These are phyloP conservation scores for Phymorhynchus buccinoides DNA, from an alignment of 1,140 invertebrate genomes.

Conservation along the genomic window DNA sequence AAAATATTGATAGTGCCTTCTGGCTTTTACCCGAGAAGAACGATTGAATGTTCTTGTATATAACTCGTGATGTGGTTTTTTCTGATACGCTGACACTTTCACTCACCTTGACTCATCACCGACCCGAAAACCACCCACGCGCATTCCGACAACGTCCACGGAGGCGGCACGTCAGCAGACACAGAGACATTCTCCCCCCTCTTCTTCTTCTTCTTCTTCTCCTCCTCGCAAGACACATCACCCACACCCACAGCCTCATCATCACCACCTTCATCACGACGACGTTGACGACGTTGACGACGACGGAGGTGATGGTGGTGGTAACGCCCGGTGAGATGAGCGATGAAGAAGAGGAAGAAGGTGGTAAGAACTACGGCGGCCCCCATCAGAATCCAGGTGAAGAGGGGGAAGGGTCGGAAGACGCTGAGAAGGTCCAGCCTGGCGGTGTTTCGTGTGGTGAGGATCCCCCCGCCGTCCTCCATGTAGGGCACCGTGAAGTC, in stretches of 20 bases:
- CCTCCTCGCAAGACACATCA: neutral
- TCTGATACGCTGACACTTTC: too few species aligned
- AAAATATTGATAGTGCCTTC: too few species aligned
- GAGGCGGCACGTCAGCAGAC: neutral
- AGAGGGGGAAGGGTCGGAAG: constrained; percentile 24
- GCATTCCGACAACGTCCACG: constrained; percentile 23
- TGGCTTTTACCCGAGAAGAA: too few species aligned
- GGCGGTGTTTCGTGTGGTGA: constrained; percentile 43
- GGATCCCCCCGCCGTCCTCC: constrained; percentile 57
- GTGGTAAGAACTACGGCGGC: neutral
- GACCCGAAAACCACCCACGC: constrained; percentile 18
- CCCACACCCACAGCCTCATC: neutral
- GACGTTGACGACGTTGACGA: neutral
- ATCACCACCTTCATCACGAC: neutral
- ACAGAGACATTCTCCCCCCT: neutral
- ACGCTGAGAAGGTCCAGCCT: constrained; percentile 36
- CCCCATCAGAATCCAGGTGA: neutral
- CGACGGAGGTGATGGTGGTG: too few species aligned
- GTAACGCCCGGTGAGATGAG: neutral
- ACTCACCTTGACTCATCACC: constrained; percentile 26
- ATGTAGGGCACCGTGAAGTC: constrained; percentile 59
- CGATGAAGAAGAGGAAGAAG: constrained; percentile 5
- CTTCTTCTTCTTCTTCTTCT: too few species aligned
- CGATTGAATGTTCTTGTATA: too few species aligned
- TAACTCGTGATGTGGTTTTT: too few species aligned